phyloP scores from a whole-genome alignment of 2,888 invertebrate species.

The Heliconius erato region DNA sequence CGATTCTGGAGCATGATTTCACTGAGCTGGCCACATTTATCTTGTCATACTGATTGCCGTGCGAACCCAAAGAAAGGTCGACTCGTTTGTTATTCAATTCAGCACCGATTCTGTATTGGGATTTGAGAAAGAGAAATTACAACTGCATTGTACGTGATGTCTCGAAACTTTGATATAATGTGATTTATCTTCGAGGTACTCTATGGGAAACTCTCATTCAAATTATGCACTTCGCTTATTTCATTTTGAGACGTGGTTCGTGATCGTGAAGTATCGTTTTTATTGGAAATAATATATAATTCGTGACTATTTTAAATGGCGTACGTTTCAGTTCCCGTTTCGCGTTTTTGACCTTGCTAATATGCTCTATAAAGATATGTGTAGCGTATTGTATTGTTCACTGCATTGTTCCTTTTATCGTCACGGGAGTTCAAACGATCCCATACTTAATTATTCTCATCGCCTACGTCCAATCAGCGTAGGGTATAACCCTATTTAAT shows the following conservation, averaged over 20 bases:
- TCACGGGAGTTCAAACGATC: slow-evolving; percentile 67
- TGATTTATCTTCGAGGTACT: slow-evolving; percentile 27
- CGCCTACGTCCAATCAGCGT: slow-evolving; percentile 68
- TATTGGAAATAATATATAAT: slow-evolving; percentile 52
- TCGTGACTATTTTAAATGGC: slow-evolving; percentile 58
- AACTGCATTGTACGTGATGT: slow-evolving; percentile 26
- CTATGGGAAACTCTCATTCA: slow-evolving; percentile 15
- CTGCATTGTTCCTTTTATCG: slow-evolving; percentile 63
- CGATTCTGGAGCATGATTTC: slow-evolving; percentile 78
- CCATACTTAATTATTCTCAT: slow-evolving; percentile 60
- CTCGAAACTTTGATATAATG: slow-evolving; percentile 23
- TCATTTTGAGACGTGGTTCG: slow-evolving; percentile 21
- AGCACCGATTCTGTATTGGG: slow-evolving; percentile 62
- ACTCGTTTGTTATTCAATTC: slow-evolving; percentile 77
- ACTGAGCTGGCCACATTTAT: slow-evolving; percentile 70
- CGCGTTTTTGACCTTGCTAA: slow-evolving; percentile 64
- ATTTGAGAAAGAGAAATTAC: slow-evolving; percentile 69
- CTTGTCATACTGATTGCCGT: slow-evolving; percentile 78
- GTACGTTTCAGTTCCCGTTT: slow-evolving; percentile 45
- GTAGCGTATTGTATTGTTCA: slow-evolving; percentile 50
- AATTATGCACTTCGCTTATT: slow-evolving; percentile 16
- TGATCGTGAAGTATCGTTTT: slow-evolving; percentile 3
- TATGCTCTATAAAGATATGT: slow-evolving; percentile 52
- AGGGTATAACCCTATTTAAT: slow-evolving; percentile 54
- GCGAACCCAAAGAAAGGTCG: slow-evolving; percentile 66